phyloP scores from a whole-genome alignment of 2,113 vertebrate species.

The Athene cunicularia region DNA sequence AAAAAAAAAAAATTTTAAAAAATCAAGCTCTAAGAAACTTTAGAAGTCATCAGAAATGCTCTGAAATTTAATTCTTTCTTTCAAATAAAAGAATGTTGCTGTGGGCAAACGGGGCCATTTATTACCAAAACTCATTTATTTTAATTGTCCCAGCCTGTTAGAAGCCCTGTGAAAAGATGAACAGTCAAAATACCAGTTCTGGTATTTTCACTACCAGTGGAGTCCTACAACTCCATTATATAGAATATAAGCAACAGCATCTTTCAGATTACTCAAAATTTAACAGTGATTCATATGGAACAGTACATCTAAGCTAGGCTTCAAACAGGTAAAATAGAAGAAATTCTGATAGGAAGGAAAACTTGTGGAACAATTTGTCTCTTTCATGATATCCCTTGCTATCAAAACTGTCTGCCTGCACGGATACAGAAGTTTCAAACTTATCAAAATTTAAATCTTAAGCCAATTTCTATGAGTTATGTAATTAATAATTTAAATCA shows the following conservation, averaged over 20 bases:
- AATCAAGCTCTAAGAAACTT: background rate
- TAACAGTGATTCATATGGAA: background rate
- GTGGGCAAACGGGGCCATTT: background rate
- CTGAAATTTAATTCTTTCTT: background rate
- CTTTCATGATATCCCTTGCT: background rate
- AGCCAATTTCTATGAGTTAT: background rate
- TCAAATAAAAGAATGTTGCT: background rate
- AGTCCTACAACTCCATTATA: background rate
- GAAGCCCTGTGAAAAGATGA: background rate
- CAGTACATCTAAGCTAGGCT: background rate
- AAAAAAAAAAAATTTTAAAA: background rate
- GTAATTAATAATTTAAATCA: background rate
- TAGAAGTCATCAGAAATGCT: background rate
- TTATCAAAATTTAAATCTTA: background rate
- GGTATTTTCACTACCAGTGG: background rate
- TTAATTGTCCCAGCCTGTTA: background rate
- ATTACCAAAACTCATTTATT: background rate
- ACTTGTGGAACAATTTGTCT: background rate
- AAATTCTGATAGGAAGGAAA: background rate
- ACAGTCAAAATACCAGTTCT: background rate
- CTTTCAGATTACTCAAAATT: background rate
- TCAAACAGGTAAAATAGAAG: background rate
- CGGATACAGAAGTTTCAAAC: background rate
- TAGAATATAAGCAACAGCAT: background rate
- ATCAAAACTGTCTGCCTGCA: background rate